phyloP scores from a whole-genome alignment of 2,888 invertebrate genomes.

The Mesodorylaimus sp. region DNA sequence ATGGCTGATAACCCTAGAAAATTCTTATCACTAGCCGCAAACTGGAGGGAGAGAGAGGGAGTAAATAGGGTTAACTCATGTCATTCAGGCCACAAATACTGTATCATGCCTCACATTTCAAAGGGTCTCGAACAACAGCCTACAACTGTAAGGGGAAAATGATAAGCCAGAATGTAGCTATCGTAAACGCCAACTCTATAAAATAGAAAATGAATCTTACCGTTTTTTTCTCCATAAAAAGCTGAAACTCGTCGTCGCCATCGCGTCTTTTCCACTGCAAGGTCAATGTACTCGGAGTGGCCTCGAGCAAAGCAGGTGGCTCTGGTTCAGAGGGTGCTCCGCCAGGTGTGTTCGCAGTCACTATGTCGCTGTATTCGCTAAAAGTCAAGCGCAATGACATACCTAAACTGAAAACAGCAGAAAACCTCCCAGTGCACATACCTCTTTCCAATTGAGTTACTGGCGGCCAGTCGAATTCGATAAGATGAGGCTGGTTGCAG shows the following conservation, averaged over 20 bases:
- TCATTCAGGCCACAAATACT: no score
- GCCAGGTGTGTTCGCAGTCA: conserved; percentile 24
- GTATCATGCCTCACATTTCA: no score
- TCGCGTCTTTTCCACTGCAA: conserved; percentile 32
- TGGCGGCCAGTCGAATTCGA: conserved; percentile 59
- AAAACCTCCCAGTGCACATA: no score
- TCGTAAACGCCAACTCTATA: conserved; percentile 52
- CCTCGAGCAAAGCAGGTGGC: conserved; percentile 29
- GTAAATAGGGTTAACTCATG: no score
- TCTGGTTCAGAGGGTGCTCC: conserved; percentile 31
- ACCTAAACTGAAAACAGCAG: no score
- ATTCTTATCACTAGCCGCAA: no score
- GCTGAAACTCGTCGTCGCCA: conserved; percentile 31
- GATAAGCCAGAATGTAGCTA: no score
- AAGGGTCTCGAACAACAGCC: no score
- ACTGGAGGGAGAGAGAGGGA: no score
- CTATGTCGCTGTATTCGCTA: conserved; percentile 9
- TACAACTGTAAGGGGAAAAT: no score
- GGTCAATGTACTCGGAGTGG: conserved; percentile 25
- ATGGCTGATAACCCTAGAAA: no score
- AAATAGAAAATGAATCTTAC: conserved; percentile 18
- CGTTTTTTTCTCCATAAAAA: conserved; percentile 33
- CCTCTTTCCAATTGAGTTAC: conserved; percentile 53
- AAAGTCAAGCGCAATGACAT: conserved; percentile 4
- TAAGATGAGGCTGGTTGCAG: conserved; percentile 60